Percentiles rank a stretch among this genome's conserved stretches.
Conservation (phyloP, 2,113 vertebrate species). For the Rattus rattus region DNA sequence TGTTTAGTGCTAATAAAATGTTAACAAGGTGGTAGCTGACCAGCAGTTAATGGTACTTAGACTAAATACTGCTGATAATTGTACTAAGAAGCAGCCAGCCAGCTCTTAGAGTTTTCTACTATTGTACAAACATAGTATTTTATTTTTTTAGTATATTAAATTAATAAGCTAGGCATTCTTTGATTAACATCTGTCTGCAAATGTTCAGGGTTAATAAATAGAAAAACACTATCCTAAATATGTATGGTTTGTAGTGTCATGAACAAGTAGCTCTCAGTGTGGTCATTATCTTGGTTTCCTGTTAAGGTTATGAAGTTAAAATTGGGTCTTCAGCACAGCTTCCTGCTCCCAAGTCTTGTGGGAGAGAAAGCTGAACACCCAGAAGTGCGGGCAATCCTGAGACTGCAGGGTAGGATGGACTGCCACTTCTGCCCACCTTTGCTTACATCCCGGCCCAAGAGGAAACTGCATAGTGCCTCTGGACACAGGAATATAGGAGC, state of each 20-base stretch:
- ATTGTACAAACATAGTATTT: background rate
- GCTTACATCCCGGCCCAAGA: too few species aligned
- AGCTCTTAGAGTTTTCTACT: background rate
- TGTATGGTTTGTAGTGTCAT: background rate
- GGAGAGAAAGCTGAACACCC: too few species aligned
- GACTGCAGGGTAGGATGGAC: too few species aligned
- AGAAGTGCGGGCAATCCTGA: too few species aligned
- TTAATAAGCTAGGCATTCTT: background rate
- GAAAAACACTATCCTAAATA: constrained; percentile 8
- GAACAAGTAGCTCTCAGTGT: background rate
- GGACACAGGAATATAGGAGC: too few species aligned
- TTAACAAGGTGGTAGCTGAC: background rate
- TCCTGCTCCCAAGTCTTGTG: too few species aligned
- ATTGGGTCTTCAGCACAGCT: background rate
- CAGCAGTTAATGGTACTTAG: background rate
- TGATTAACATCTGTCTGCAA: background rate
- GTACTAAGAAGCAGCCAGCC: background rate
- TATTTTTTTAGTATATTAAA: background rate
- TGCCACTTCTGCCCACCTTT: too few species aligned
- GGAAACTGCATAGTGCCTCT: too few species aligned
- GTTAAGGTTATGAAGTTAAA: background rate
- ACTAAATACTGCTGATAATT: background rate
- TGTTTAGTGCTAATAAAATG: background rate
- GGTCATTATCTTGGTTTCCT: background rate
- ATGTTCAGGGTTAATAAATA: background rate